A percentile compares a stretch with the other conserved stretches of the same genome.
Evolutionary conservation across 2,888 invertebrate species (phyloP).

Genomic region (Ochropleura leucogaster): DNA sequence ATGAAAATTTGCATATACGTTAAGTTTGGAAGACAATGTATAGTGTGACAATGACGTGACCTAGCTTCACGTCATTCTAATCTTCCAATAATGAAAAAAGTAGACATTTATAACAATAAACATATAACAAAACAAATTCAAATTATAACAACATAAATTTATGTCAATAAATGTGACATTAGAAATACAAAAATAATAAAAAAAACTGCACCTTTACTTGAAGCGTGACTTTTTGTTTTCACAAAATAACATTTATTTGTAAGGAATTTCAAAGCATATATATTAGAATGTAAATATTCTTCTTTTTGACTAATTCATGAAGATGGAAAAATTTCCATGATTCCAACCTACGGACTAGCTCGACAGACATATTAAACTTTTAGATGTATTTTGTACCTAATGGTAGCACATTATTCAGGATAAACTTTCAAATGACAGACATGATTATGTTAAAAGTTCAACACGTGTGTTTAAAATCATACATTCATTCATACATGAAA

Average conservation of each 20-base stretch:
- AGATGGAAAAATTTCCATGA: conserved; percentile 10
- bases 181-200: too few species aligned
- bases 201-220: too few species aligned
- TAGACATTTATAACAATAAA: too few species aligned
- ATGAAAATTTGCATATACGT: too few species aligned
- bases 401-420: conserved; percentile 34
- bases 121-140: too few species aligned
- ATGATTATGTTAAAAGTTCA: conserved; percentile 23
- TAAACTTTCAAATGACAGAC: conserved; percentile 41
- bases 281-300: not conserved
- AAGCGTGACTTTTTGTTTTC: too few species aligned
- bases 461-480: conserved; percentile 51
- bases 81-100: too few species aligned
- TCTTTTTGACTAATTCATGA: not conserved
- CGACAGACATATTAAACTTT: conserved; percentile 42
- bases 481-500: conserved; percentile 44
- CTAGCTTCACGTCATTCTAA: too few species aligned
- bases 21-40: too few species aligned
- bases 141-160: too few species aligned
- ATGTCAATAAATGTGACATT: too few species aligned
- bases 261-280: conserved; percentile 13
- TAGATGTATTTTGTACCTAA: conserved; percentile 32
- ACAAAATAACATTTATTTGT: not conserved
- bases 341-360: conserved; percentile 41
- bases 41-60: too few species aligned